phyloP scores from a whole-genome alignment of 2,797 vertebrate genomes.

The Melanotaenia parkinsoni region DNA sequence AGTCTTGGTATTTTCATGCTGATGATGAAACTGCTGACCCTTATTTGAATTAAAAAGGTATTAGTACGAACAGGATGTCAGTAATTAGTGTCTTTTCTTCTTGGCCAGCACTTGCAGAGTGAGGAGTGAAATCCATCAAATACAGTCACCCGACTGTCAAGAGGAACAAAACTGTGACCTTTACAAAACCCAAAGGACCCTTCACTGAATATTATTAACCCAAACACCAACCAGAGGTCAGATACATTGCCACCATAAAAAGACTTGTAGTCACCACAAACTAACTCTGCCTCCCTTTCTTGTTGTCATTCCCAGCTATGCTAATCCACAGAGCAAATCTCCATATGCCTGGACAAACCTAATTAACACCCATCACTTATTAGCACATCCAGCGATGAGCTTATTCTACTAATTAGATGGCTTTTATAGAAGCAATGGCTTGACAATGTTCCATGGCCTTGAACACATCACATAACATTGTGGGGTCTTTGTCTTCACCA shows the following conservation, averaged over 20 bases:
- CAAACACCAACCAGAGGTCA: slow-evolving; percentile 20
- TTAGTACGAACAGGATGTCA: slow-evolving; percentile 46
- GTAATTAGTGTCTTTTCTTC: slow-evolving; percentile 59
- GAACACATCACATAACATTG: slow-evolving; percentile 57
- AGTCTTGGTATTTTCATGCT: slow-evolving; percentile 37
- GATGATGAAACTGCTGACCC: slow-evolving; percentile 50
- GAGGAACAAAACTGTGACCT: slow-evolving; percentile 53
- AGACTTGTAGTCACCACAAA: slow-evolving; percentile 22
- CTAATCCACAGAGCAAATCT: slow-evolving; percentile 63
- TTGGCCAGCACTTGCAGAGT: slow-evolving; percentile 42
- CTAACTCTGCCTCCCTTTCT: slow-evolving; percentile 4
- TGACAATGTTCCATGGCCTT: slow-evolving; percentile 46
- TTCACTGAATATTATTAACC: slow-evolving; percentile 36
- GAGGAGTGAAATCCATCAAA: slow-evolving; percentile 27
- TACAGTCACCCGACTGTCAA: slow-evolving; percentile 38
- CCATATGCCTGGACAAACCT: slow-evolving; percentile 72
- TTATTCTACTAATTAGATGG: slow-evolving; percentile 64
- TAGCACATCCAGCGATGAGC: slow-evolving; percentile 52
- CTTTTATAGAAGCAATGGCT: slow-evolving; percentile 47
- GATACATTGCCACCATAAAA: background rate
- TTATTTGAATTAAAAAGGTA: slow-evolving; percentile 58
- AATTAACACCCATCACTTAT: slow-evolving; percentile 71
- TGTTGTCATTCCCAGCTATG: slow-evolving; percentile 38
- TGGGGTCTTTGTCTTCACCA: slow-evolving; percentile 53
- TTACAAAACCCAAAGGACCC: slow-evolving; percentile 44